Conservation (phyloP, 2,797 vertebrate genomes). For the Cossypha niveicapilla region DNA sequence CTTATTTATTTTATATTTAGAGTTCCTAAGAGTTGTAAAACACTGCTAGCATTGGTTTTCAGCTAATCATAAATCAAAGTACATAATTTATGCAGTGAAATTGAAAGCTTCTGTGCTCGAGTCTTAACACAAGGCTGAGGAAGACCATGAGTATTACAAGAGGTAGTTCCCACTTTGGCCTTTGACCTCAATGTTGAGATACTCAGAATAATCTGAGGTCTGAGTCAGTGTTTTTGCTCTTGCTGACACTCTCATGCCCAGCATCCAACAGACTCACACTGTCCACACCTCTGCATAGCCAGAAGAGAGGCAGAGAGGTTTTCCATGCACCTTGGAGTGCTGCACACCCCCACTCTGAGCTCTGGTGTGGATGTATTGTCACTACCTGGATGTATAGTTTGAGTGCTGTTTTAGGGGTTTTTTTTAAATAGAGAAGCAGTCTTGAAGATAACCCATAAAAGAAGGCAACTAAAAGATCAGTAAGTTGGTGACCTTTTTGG, state of each 20-base stretch:
- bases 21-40: background rate
- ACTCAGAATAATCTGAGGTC: background rate
- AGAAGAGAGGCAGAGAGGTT: background rate
- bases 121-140: background rate
- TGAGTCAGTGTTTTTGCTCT: background rate
- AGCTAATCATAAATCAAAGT: background rate
- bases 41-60: background rate
- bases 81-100: background rate
- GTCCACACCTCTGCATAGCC: background rate
- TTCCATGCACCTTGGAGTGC: background rate
- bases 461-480: background rate
- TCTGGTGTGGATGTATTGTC: background rate
- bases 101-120: background rate
- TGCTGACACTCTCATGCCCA: background rate
- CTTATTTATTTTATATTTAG: background rate
- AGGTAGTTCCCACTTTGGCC: background rate
- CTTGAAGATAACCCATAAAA: background rate
- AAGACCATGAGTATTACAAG: background rate
- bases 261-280: background rate
- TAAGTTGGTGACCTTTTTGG: background rate
- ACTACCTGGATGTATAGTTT: background rate
- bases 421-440: background rate
- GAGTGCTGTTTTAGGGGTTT: background rate
- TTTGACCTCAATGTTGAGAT: background rate
- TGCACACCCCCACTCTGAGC: background rate